Evolutionary conservation across 2,888 invertebrate species (phyloP).

Genomic region (Zele albiditarsus): DNA sequence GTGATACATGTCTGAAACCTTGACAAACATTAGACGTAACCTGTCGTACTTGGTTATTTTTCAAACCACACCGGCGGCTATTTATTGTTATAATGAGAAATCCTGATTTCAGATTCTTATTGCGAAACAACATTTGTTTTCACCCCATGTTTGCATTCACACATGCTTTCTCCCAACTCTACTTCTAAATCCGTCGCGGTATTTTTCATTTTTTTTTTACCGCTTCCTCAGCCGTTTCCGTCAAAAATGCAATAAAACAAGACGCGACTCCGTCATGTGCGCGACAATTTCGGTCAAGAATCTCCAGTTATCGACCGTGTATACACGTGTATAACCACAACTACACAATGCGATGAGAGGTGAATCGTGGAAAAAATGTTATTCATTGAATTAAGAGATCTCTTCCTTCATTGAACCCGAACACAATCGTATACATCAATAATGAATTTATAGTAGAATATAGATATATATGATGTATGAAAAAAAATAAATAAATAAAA

Average conservation of each 20-base stretch:
- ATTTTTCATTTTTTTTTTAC: neutral
- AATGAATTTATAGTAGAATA: too few relatives aligned
- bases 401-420: too few relatives aligned
- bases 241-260: neutral
- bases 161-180: too few relatives aligned
- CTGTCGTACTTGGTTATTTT: neutral
- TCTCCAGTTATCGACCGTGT: slow-evolving; percentile 1
- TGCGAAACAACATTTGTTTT: too few relatives aligned
- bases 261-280: neutral
- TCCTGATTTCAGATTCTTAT: too few relatives aligned
- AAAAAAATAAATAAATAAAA: neutral
- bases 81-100: neutral
- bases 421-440: too few relatives aligned
- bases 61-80: neutral
- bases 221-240: neutral
- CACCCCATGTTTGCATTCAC: too few relatives aligned
- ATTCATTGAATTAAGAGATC: too few relatives aligned
- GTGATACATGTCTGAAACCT: neutral
- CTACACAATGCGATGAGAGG: neutral
- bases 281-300: neutral
- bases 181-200: neutral
- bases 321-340: neutral
- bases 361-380: neutral
- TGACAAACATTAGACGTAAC: neutral
- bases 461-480: too few relatives aligned